Percentiles rank a stretch among this genome's conserved stretches.
phyloP scores from a whole-genome alignment of 2,888 invertebrate species.

The Trichacis sp. region DNA sequence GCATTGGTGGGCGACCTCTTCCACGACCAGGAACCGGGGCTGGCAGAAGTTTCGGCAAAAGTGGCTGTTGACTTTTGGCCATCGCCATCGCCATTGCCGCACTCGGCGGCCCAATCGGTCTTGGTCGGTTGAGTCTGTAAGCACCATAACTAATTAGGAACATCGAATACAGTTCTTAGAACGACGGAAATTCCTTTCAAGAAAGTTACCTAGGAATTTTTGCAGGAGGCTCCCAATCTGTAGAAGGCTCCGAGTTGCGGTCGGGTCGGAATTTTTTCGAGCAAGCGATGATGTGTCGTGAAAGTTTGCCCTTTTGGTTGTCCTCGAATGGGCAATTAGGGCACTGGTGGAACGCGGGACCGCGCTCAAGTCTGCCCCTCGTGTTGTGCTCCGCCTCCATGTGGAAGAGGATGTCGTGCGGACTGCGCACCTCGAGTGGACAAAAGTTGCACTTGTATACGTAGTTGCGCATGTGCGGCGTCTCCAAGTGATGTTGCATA shows the following conservation, averaged over 20 bases:
- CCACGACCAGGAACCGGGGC: conserved; percentile 66
- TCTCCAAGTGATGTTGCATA: conserved; percentile 89
- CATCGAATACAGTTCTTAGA: neutral
- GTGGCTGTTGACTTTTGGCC: conserved; percentile 64
- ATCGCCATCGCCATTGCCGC: conserved; percentile 65
- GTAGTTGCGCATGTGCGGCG: conserved; percentile 91
- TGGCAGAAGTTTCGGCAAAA: conserved; percentile 69
- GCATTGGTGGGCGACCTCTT: conserved; percentile 68
- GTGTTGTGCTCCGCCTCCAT: conserved; percentile 92
- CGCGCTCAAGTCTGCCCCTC: conserved; percentile 85
- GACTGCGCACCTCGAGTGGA: conserved; percentile 82
- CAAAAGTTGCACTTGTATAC: conserved; percentile 90
- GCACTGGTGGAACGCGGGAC: conserved; percentile 90
- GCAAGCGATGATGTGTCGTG: conserved; percentile 88
- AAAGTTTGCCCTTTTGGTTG: conserved; percentile 90
- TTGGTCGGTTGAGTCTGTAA: conserved; percentile 68
- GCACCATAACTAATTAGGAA: neutral
- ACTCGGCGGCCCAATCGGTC: conserved; percentile 58
- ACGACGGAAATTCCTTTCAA: neutral
- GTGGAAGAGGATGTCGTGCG: conserved; percentile 89
- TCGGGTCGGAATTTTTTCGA: conserved; percentile 91
- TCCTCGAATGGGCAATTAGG: conserved; percentile 95
- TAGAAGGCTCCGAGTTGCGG: conserved; percentile 85
- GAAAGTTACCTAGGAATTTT: conserved; percentile 81
- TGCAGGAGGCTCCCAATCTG: conserved; percentile 94